Conservation (phyloP, 2,888 invertebrate genomes). For the Zygogramma bicolorata region DNA sequence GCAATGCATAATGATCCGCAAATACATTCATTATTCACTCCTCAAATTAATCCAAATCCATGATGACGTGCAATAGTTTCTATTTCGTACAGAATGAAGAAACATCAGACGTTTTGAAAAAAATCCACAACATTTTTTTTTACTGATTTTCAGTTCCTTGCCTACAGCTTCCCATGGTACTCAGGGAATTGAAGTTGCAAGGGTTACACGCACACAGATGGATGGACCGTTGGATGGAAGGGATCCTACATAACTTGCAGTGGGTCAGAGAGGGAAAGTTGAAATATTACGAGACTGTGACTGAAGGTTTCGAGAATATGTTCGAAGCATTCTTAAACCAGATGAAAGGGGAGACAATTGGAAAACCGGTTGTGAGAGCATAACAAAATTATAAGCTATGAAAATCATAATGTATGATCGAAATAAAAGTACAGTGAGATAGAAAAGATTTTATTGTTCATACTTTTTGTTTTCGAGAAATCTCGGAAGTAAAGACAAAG, state of each 20-base stretch:
- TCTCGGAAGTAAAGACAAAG: no score
- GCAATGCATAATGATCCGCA: no score
- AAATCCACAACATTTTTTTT: no score
- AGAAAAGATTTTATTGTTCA: no score
- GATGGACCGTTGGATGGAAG: constrained; percentile 72
- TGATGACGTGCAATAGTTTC: no score
- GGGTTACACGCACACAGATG: constrained; percentile 53
- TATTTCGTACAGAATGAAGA: no score
- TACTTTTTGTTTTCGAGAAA: no score
- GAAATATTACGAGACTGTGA: constrained; percentile 76
- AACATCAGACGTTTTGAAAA: no score
- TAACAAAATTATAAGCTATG: constrained; percentile 25
- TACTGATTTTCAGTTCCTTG: constrained; percentile 42
- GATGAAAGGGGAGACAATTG: constrained; percentile 54
- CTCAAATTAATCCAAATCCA: no score
- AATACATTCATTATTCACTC: no score
- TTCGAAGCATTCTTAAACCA: constrained; percentile 54
- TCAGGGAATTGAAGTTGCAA: constrained; percentile 55
- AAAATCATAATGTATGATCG: background rate
- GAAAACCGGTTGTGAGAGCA: constrained; percentile 60
- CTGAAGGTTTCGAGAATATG: constrained; percentile 71
- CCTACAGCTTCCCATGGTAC: constrained; percentile 45
- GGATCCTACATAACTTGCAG: constrained; percentile 72
- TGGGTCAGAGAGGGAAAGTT: constrained; percentile 79
- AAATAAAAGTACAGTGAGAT: no score